Evolutionary conservation across 1,140 invertebrate species (phyloP).

Genomic region (Oryzaephilus surinamensis): DNA sequence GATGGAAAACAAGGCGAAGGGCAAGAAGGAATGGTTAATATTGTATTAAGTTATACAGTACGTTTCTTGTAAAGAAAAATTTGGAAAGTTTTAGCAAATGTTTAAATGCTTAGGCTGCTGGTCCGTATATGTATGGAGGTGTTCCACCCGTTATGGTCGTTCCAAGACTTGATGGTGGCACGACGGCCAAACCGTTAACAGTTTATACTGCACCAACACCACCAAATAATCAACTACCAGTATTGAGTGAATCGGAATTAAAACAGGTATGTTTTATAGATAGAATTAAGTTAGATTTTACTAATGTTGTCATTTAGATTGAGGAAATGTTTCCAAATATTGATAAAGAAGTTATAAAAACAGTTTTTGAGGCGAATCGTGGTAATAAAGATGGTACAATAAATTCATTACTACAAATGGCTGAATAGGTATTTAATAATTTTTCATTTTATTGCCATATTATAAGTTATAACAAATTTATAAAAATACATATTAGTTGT

Average conservation of each 20-base stretch:
- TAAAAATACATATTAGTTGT: too few species aligned
- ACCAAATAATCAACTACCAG: slow-evolving; percentile 27
- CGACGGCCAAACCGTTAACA: slow-evolving; percentile 41
- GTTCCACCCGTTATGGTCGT: slow-evolving; percentile 23
- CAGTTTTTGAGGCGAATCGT: slow-evolving; percentile 77
- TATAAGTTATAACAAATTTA: too few species aligned
- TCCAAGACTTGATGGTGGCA: slow-evolving; percentile 22
- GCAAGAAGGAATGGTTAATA: slow-evolving; percentile 77
- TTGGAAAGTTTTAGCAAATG: background rate
- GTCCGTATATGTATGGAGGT: slow-evolving; percentile 19
- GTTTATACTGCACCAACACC: slow-evolving; percentile 38
- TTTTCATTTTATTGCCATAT: too few species aligned
- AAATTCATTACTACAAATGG: slow-evolving; percentile 83
- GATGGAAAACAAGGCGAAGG: slow-evolving; percentile 88
- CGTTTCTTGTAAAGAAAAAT: slow-evolving; percentile 30
- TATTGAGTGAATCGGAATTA: slow-evolving; percentile 58
- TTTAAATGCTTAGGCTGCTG: slow-evolving; percentile 16
- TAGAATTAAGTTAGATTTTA: slow-evolving; percentile 4
- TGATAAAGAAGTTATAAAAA: slow-evolving; percentile 84
- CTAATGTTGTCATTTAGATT: slow-evolving; percentile 66
- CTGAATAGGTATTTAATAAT: slow-evolving; percentile 41
- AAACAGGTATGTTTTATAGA: slow-evolving; percentile 67
- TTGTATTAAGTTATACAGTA: slow-evolving; percentile 69
- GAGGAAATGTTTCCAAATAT: slow-evolving; percentile 95
- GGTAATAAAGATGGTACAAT: slow-evolving; percentile 87